Conservation (phyloP, 2,888 invertebrate genomes). For the Zygothrica quintamaculata region DNA sequence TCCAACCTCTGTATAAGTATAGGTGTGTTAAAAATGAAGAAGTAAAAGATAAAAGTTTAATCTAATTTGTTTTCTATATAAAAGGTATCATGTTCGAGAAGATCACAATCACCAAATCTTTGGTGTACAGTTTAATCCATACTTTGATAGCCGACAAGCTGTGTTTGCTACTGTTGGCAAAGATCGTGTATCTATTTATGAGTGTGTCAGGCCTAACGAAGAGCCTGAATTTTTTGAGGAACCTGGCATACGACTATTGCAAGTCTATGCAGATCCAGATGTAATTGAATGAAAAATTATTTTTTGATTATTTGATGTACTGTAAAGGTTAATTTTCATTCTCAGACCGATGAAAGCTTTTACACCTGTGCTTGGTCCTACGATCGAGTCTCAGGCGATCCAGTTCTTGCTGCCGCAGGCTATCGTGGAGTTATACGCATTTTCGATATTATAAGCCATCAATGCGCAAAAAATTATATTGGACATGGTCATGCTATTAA, state of each 20-base stretch:
- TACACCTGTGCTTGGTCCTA: constrained; percentile 99
- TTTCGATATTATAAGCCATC: constrained; percentile 92
- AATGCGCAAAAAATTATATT: constrained; percentile 93
- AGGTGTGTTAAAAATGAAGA: no score
- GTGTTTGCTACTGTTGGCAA: constrained; percentile 98
- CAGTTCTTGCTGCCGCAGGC: constrained; percentile 95
- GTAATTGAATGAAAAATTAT: constrained; percentile 84
- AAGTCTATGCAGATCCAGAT: constrained; percentile 97
- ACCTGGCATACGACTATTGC: constrained; percentile 92
- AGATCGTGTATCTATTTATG: constrained; percentile 96
- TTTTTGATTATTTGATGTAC: not conserved
- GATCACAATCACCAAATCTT: constrained; percentile 97
- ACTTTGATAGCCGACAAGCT: constrained; percentile 92
- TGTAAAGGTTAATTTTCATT: constrained; percentile 16
- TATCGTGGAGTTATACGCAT: constrained; percentile 95
- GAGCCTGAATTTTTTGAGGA: constrained; percentile 87
- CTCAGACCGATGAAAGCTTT: constrained; percentile 95
- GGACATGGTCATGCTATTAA: constrained; percentile 97
- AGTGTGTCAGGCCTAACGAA: constrained; percentile 87
- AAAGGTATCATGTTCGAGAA: constrained; percentile 93
- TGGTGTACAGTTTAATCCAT: constrained; percentile 96
- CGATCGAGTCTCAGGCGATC: constrained; percentile 91
- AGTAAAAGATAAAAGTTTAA: not conserved
- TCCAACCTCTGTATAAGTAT: constrained; percentile 90
- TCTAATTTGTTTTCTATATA: not conserved